Base-by-base conservation (phyloP, 2,888 invertebrate genomes). In the Timandra comae region DNA sequence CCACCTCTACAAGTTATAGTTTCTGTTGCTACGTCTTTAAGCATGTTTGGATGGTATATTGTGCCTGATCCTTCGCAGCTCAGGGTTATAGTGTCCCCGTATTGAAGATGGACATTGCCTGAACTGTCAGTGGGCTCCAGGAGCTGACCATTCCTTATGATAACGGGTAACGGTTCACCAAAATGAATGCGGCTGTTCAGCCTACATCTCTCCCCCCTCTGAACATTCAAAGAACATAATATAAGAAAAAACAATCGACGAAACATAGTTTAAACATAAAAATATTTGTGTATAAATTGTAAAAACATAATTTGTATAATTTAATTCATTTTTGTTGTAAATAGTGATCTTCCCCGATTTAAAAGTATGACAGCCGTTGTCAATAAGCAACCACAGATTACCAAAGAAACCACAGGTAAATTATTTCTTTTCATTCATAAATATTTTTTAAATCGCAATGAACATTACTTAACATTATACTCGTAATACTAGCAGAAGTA, bases 171-270 rank as follows among this genome's bases (percentile, higher is more conserved):
- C 1, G 80, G 80, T 47, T 82, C 61, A 0, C 60, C 47, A 9
- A 85, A 84, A 42, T 84, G 60, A 5, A 46, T 37, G 10, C 80
- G 52, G 1, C 69, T 53, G 25, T 81, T 72, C 0, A 85, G 43
- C 10, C 41, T 48, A 33, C 84, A 85, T 47, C 58, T 58, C 16
- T 56, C 63, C 0, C 57, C 55, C 3, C 44, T 42, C 3, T 63
- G 71, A 3, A 67, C 31, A 32, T 70, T 73, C 0, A 80, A 49
- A 4, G 62, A 63, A 33, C 74, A 77, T 2, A 82, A 38, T n/a
- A 80, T 60, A 20, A 82, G 35, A 30, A 74, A 35, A 2, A 66
- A 56, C 7, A 61, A 29, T 34, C 59, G 52, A 2, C 67, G 47
- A 22, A 78, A 47, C 68, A 80, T 75, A n/a, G n/a, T 20, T 2